A percentile compares a stretch with the other conserved stretches of the same genome.
phyloP scores from a whole-genome alignment of 2,888 invertebrate genomes.

The Epiblema foenella region DNA sequence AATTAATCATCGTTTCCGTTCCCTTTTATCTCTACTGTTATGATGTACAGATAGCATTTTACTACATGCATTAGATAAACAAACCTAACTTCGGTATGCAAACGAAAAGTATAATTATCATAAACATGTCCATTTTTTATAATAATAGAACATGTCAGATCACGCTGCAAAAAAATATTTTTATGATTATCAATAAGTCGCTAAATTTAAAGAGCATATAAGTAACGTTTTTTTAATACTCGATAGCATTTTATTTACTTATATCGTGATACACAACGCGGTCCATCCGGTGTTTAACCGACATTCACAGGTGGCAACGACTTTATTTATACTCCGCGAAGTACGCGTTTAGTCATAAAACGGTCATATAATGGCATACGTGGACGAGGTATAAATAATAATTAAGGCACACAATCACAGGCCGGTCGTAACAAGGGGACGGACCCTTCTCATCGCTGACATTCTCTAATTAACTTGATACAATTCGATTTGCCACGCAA shows the following conservation, averaged over 20 bases:
- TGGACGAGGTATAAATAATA: slow-evolving; percentile 56
- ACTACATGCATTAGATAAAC: slow-evolving; percentile 20
- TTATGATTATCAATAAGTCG: not conserved
- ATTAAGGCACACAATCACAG: slow-evolving; percentile 58
- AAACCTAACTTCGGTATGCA: slow-evolving; percentile 28
- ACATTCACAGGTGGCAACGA: slow-evolving; percentile 28
- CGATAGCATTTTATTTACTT: slow-evolving; percentile 37
- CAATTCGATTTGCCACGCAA: slow-evolving; percentile 71
- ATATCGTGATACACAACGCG: slow-evolving; percentile 28
- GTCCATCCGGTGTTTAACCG: slow-evolving; percentile 30
- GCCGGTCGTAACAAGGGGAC: slow-evolving; percentile 47
- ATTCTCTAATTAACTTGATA: slow-evolving; percentile 73
- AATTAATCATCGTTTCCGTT: slow-evolving; percentile 47
- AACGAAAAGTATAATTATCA: slow-evolving; percentile 33
- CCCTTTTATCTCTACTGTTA: slow-evolving; percentile 39
- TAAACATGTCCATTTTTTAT: slow-evolving; percentile 31
- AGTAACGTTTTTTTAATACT: slow-evolving; percentile 18
- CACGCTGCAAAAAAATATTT: not conserved
- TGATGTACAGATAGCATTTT: slow-evolving; percentile 35
- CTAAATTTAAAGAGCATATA: not conserved
- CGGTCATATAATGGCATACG: slow-evolving; percentile 42
- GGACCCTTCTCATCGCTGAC: slow-evolving; percentile 69
- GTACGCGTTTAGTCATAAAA: slow-evolving; percentile 44
- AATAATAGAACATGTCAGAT: too few relatives aligned
- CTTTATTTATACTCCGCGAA: slow-evolving; percentile 38